A percentile compares a stretch with the other conserved stretches of the same genome.
These are phyloP conservation scores for Acleris holmiana DNA, from an alignment of 2,888 invertebrate genomes.

Conservation along the genomic window DNA sequence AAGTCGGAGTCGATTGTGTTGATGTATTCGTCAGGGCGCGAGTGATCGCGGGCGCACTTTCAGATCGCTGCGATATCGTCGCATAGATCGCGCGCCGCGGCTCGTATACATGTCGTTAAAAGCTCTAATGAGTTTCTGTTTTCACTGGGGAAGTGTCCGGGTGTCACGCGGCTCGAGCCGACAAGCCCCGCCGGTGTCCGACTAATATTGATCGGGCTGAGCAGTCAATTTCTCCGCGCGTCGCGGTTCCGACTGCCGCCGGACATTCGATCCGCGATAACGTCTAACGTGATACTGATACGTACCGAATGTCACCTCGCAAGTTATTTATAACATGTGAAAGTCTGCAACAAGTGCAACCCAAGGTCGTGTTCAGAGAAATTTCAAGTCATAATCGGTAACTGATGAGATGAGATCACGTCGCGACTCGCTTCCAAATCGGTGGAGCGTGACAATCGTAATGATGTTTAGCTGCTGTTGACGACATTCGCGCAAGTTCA, in stretches of 20 bases:
- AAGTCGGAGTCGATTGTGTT: constrained; percentile 50
- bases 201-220: constrained; percentile 66
- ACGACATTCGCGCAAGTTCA: constrained; percentile 65
- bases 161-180: constrained; percentile 50
- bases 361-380: constrained; percentile 59
- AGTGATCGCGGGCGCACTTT: constrained; percentile 46
- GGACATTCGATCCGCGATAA: constrained; percentile 67
- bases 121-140: constrained; percentile 70
- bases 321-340: constrained; percentile 59
- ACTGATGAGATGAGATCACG: constrained; percentile 43
- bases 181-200: constrained; percentile 52
- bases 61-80: constrained; percentile 59
- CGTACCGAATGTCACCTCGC: constrained; percentile 59
- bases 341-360: constrained; percentile 71
- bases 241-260: constrained; percentile 47
- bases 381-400: constrained; percentile 53
- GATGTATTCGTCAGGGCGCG: constrained; percentile 47
- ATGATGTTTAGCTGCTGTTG: constrained; percentile 56
- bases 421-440: constrained; percentile 42
- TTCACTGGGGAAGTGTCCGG: constrained; percentile 61
- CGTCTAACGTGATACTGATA: constrained; percentile 55
- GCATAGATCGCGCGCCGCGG: constrained; percentile 50
- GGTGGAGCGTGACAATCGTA: constrained; percentile 56
- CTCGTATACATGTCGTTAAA: constrained; percentile 61
- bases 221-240: constrained; percentile 49